Percentiles rank a stretch among this genome's conserved stretches.
These are phyloP conservation scores for Diarsia mendica DNA, from an alignment of 2,888 invertebrate genomes.

Conservation along the genomic window DNA sequence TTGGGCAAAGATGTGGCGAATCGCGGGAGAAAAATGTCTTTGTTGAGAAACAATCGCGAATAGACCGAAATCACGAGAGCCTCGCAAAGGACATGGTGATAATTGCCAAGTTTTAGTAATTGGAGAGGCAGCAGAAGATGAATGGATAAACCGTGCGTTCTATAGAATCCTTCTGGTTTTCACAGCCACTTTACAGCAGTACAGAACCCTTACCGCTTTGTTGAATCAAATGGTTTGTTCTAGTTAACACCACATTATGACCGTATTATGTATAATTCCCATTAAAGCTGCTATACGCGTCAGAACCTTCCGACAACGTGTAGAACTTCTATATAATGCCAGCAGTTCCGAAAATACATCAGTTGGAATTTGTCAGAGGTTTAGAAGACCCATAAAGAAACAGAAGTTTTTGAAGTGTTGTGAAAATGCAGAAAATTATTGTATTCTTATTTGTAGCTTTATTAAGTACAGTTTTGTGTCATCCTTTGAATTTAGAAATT, in stretches of 20 bases:
- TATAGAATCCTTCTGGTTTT: background rate
- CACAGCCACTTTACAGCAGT: background rate
- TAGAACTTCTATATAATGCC: constrained; percentile 61
- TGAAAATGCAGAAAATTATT: constrained; percentile 63
- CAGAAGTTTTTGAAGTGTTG: background rate
- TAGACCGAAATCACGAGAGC: background rate
- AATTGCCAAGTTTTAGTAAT: background rate
- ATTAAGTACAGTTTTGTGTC: constrained; percentile 66
- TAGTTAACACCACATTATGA: constrained; percentile 64
- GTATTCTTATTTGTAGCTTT: constrained; percentile 68
- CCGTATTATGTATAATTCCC: constrained; percentile 69
- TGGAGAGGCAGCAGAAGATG: background rate
- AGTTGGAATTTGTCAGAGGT: constrained; percentile 19
- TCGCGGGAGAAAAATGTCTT: no score
- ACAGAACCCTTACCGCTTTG: constrained; percentile 50
- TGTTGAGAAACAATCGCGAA: background rate
- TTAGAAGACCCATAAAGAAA: background rate
- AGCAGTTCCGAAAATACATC: constrained; percentile 22
- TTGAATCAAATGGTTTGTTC: constrained; percentile 64
- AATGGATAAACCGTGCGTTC: background rate
- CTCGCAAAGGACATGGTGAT: background rate
- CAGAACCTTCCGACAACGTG: constrained; percentile 44
- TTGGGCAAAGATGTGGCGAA: no score
- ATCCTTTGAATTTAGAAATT: constrained; percentile 70
- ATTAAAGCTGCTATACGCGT: constrained; percentile 71